A percentile compares a stretch with the other conserved stretches of the same genome.
Evolutionary conservation across 37 sponge, comb jelly and placozoan species (phyloP).

Genomic region (Eunapius fragilis): DNA sequence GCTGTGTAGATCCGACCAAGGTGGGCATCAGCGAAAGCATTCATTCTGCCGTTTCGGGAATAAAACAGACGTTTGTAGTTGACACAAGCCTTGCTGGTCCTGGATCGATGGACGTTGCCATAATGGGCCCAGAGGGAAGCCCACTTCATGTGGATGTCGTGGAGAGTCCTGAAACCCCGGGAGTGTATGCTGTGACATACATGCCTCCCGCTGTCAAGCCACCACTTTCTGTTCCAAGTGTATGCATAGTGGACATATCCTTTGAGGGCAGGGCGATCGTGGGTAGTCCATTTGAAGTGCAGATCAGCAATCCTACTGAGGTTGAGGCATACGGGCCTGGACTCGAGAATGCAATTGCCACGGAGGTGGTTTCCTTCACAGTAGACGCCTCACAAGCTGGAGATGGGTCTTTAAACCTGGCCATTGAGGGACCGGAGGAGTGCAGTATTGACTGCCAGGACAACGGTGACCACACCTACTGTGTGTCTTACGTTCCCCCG

Average conservation of each 20-base stretch:
- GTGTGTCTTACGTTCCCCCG: constrained; percentile 64
- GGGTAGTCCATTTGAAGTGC: constrained; percentile 74
- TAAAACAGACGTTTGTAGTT: constrained; percentile 81
- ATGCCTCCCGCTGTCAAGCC: constrained; percentile 68
- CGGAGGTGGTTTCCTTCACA: constrained; percentile 53
- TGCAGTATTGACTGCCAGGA: constrained; percentile 22
- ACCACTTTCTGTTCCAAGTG: too few species aligned
- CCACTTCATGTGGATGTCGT: constrained; percentile 5
- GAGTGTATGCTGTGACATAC: constrained; percentile 71
- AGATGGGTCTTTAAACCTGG: constrained; percentile 63
- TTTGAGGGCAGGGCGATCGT: constrained; percentile 64
- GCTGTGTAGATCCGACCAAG: constrained; percentile 61
- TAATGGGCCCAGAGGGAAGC: constrained; percentile 28
- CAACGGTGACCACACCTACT: constrained; percentile 26
- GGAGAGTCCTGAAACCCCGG: constrained; percentile 21
- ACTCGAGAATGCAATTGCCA: constrained; percentile 56
- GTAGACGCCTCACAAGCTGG: constrained; percentile 85
- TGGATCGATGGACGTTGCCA: constrained; percentile 53
- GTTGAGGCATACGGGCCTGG: constrained; percentile 76
- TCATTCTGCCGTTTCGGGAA: constrained; percentile 56
- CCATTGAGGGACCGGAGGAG: constrained; percentile 62
- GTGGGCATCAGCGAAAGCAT: constrained; percentile 85
- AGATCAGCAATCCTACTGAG: constrained; percentile 64
- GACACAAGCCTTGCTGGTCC: constrained; percentile 80
- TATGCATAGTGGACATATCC: constrained; percentile 69